Evolutionary conservation across 2,797 vertebrate genomes (phyloP).

Genomic region (Enteromius viviparus): DNA sequence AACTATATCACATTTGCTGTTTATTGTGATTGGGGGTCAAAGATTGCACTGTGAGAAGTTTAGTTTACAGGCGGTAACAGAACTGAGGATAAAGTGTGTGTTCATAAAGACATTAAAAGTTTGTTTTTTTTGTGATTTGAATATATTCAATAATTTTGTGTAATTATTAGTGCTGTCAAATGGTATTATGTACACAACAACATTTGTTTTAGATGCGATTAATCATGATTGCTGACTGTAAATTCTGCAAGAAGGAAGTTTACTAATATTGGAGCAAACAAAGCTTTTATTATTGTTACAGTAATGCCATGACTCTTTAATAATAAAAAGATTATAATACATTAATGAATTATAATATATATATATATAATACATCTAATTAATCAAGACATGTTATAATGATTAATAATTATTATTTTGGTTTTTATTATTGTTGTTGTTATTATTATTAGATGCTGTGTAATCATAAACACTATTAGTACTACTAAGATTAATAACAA

Average conservation of each 20-base stretch:
- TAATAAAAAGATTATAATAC: not conserved
- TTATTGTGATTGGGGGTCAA: constrained; percentile 30
- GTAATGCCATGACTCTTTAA: not conserved
- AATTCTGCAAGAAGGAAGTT: not conserved
- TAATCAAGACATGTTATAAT: not conserved
- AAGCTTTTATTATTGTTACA: not conserved
- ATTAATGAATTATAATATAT: not conserved
- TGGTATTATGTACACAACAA: too few relatives aligned
- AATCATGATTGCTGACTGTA: not conserved
- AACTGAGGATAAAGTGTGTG: not conserved
- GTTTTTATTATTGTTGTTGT: too few relatives aligned
- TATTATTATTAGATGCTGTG: not conserved
- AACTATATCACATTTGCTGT: not conserved
- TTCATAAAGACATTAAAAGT: not conserved
- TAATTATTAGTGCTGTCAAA: not conserved
- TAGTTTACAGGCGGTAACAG: not conserved
- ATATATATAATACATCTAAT: not conserved
- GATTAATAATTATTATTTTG: not conserved
- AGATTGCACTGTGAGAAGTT: constrained; percentile 4
- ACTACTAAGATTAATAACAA: not conserved
- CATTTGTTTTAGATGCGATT: not conserved
- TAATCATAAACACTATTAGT: not conserved
- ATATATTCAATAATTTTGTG: not conserved
- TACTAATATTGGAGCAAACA: not conserved
- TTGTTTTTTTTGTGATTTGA: not conserved